phyloP scores from a whole-genome alignment of 2,113 vertebrate species.

The Tichodroma muraria region DNA sequence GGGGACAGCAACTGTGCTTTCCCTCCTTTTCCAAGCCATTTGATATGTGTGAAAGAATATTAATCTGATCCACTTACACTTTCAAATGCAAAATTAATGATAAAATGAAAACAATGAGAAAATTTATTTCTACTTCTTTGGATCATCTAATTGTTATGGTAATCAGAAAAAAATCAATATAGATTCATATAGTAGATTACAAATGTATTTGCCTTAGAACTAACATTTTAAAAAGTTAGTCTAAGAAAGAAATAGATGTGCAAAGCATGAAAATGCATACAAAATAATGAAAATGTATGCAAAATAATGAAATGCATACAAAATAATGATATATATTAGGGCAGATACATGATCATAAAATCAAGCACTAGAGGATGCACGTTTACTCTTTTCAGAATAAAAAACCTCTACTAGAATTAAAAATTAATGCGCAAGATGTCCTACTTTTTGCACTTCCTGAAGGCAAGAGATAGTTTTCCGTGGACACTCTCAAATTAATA shows the following conservation, averaged over 20 bases:
- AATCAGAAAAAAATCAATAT: not conserved
- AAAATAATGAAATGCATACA: too few relatives aligned
- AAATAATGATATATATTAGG: not conserved
- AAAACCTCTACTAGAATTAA: not conserved
- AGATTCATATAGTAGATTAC: not conserved
- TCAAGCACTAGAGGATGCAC: not conserved
- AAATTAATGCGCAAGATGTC: not conserved
- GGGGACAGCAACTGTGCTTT: not conserved
- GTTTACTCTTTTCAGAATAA: not conserved
- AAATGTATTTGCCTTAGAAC: not conserved
- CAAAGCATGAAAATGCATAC: not conserved
- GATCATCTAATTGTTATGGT: not conserved
- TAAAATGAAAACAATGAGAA: not conserved
- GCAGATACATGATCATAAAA: not conserved
- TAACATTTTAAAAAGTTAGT: not conserved
- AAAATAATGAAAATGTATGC: not conserved
- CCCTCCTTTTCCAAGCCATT: not conserved
- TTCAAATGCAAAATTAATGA: not conserved
- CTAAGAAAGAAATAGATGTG: not conserved
- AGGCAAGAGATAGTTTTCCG: not conserved
- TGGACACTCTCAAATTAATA: not conserved
- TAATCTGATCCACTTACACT: not conserved
- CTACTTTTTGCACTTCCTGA: not conserved
- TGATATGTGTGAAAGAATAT: not conserved
- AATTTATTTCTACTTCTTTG: not conserved